Base-by-base conservation (phyloP, 2,888 invertebrate species). In the Abscondita cerata region DNA sequence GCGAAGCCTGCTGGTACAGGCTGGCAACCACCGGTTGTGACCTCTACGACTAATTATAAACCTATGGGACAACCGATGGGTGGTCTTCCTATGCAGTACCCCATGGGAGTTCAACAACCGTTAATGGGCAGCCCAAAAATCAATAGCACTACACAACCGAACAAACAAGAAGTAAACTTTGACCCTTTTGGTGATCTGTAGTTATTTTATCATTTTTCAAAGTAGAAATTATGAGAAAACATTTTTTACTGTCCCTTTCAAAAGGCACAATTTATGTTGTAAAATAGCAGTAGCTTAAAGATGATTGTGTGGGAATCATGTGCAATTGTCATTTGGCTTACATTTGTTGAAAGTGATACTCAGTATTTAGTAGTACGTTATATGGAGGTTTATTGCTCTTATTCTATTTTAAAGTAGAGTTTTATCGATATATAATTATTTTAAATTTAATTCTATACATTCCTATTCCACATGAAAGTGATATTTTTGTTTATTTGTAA, bases 11-110 rank as follows among this genome's bases (percentile, higher is more conserved):
- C 88, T 58, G 87, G 89, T 70, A 85, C 90, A 78, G 88, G 89
- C 69, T 93, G 93, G 93, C 90, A 87, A 74, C 93, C 93, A 80
- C 92, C 92, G 33, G 91, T 91, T 73, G 91, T 91, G 62, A 92
- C 93, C 65, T 92, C 92, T 59, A 92, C 91, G 71, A 91, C 90
- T 66, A 89, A 89, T 73, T 93, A 93, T 82, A 84, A 92, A 80
- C 92, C 93, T 65, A 92, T 93, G 92, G 92, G 71, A 9, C 76
- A 74, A 66, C 68, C 72, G 15, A 65, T 75, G 69, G 71, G 67
- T 41, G 67, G 66, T 18, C 75, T 68, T 48, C 70, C 72, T 65
- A 75, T 75, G 71, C 64, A 66, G 53, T 75, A 72, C 64, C 70
- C 72, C 1, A 69, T 70, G 67, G 73, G 72, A n/a, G 59, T 57